Conservation (phyloP, 2,888 invertebrate species). For the Chaetogeoica ovagalla region DNA sequence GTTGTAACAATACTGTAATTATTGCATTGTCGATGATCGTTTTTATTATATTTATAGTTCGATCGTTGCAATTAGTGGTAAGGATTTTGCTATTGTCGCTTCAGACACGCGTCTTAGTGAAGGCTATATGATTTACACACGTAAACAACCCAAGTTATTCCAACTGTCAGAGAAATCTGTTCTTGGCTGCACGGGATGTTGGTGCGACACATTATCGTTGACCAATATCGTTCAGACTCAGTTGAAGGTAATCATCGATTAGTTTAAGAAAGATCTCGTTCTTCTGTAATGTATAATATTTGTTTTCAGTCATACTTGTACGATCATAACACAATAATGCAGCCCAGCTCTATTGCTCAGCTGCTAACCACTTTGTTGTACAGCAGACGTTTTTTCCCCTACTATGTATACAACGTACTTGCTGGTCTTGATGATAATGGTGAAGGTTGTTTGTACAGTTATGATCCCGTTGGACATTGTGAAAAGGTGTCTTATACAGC, state of each 20-base stretch:
- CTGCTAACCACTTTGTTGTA: conserved; percentile 95
- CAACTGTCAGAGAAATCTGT: conserved; percentile 79
- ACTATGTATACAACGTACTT: conserved; percentile 92
- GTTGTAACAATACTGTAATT: too few relatives aligned
- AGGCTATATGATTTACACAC: conserved; percentile 86
- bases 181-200: conserved; percentile 93
- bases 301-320: conserved; percentile 81
- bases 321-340: conserved; percentile 90
- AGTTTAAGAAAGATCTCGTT: too few relatives aligned
- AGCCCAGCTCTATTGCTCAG: conserved; percentile 90
- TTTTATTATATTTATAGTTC: conserved; percentile 68
- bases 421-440: conserved; percentile 93
- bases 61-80: conserved; percentile 92
- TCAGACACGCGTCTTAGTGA: conserved; percentile 92
- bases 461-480: conserved; percentile 96
- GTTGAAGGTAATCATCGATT: conserved; percentile 68
- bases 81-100: conserved; percentile 91
- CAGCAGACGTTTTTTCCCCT: conserved; percentile 96
- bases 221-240: conserved; percentile 81
- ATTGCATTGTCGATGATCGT: neutral
- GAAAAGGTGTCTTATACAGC: conserved; percentile 83
- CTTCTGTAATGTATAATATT: conserved; percentile 33
- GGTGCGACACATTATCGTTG: conserved; percentile 94
- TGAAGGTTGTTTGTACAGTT: conserved; percentile 92
- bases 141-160: conserved; percentile 87